Percentiles rank a stretch among this genome's conserved stretches.
Conservation (phyloP, 2,113 vertebrate genomes). For the Cnemophilus loriae region DNA sequence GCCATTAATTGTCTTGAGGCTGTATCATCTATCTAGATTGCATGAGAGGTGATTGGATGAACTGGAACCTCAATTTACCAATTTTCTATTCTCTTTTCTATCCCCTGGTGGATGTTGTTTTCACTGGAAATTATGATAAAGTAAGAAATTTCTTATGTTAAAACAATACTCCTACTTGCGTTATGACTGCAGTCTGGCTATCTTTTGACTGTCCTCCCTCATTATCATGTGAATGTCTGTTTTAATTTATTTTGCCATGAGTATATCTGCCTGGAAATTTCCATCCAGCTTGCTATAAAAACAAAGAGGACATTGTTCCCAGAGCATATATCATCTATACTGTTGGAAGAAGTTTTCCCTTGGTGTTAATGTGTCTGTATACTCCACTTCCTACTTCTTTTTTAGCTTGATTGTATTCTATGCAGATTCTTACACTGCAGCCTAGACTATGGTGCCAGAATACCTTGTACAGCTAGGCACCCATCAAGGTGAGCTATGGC, state of each 20-base stretch:
- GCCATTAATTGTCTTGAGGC: background rate
- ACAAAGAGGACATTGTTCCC: background rate
- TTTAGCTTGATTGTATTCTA: background rate
- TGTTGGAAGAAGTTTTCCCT: background rate
- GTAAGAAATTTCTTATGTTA: background rate
- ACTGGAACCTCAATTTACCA: background rate
- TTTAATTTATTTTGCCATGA: background rate
- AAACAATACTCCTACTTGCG: background rate
- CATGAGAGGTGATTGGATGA: background rate
- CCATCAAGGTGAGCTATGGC: background rate
- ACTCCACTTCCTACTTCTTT: background rate
- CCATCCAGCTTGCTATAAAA: background rate
- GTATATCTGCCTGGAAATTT: background rate
- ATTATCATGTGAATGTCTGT: background rate
- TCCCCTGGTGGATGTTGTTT: background rate
- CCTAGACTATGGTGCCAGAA: background rate
- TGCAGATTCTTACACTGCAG: background rate
- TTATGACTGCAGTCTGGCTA: background rate
- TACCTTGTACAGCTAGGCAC: background rate
- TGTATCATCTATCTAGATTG: background rate
- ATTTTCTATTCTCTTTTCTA: background rate
- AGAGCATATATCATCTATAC: background rate
- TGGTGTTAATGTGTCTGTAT: background rate
- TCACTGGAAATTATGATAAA: background rate
- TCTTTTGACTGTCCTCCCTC: background rate